Base-by-base conservation (phyloP, 1,140 invertebrate species). In the Lethrus apterus region DNA sequence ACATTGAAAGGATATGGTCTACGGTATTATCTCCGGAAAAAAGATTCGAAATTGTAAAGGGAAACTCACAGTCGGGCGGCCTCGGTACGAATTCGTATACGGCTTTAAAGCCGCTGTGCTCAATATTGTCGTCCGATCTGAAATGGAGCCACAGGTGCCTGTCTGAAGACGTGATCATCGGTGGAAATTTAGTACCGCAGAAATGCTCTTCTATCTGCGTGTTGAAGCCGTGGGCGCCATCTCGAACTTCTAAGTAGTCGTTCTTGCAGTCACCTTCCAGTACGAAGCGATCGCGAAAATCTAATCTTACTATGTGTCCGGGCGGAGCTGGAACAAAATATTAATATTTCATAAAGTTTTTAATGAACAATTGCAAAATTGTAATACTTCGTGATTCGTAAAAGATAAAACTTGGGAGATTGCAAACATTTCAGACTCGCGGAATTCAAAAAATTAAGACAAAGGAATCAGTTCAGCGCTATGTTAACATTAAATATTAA, bases 191-290 rank as follows among this genome's bases (percentile, higher is more conserved):
- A 13, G 75, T 73, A 23, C 87, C 89, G 57, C 90, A 93, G 59
- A 73, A 88, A 52, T 72, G 75, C 0, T 78, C 79, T 17, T 58
- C 32, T 33, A 86, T 59, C 5, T 74, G 66, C 23, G 71, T 73
- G n/a, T 85, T 86, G 67, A 84, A 92, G 0, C 87, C 89, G 56
- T 89, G 81, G n/a, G 79, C 78, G 0, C 90, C 90, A 59, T 93
- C 87, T 17, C 87, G 73, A 15, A 90, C 77, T 64, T 92, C 88
- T 26, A 93, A 68, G 67, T 75, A 89, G 68, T 93, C 89, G 68
- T 85, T 89, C 65, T 78, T 75, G 65, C 89, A 93, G 24, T 78
- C 74, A 10, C 78, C 67, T 66, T 93, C 89, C 43, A 93, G 70
- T 38, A 81, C 66, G 67, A 93, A 93, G 44, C 74, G 72, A 63